A percentile compares a stretch with the other conserved stretches of the same genome.
Evolutionary conservation across 1,140 invertebrate species (phyloP).

Genomic region (Bemisia tabaci): DNA sequence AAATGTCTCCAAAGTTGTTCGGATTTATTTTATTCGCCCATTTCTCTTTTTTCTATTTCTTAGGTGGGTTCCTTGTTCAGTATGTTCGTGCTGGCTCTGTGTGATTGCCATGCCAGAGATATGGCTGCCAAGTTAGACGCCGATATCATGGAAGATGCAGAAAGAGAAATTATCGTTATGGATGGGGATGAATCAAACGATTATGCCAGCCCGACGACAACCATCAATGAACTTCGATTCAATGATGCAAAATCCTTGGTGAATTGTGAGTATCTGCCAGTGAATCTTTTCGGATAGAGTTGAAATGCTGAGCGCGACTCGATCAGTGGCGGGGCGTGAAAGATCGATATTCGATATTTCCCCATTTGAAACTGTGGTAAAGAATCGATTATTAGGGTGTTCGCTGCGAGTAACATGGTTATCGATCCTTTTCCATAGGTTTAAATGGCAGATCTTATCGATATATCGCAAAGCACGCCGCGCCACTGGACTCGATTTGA

Average conservation of each 20-base stretch:
- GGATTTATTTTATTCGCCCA: too few species aligned
- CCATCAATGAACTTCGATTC: neutral
- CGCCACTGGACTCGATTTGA: too few species aligned
- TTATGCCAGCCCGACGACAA: neutral
- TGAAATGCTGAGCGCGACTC: too few species aligned
- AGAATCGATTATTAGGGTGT: neutral
- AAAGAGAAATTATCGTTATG: neutral
- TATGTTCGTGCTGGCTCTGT: neutral
- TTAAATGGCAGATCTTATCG: too few species aligned
- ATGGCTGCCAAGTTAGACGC: neutral
- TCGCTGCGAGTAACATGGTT: neutral
- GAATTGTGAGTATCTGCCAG: neutral
- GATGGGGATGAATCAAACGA: neutral
- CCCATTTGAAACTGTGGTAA: neutral
- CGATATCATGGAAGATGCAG: neutral
- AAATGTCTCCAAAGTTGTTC: too few species aligned
- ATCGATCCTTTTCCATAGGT: neutral
- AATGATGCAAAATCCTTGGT: neutral
- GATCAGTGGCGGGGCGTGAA: too few species aligned
- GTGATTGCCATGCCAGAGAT: neutral
- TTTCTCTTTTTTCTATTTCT: neutral
- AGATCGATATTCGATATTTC: neutral
- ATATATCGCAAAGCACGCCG: too few species aligned
- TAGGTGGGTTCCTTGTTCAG: neutral
- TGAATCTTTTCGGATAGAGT: too few species aligned